Evolutionary conservation across 2,113 vertebrate genomes (phyloP).

Genomic region (Channa maculata): DNA sequence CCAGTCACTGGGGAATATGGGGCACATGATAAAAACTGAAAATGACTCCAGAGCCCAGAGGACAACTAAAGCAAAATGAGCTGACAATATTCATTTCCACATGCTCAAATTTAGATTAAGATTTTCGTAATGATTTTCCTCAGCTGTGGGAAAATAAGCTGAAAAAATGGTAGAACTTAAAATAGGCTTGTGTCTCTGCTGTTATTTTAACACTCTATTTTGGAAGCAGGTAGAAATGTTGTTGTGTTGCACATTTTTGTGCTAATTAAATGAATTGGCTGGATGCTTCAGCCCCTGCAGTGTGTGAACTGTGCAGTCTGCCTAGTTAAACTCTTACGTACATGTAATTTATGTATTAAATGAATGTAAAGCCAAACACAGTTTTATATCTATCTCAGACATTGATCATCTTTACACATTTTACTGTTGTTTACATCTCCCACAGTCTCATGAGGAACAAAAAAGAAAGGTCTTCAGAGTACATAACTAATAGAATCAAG

Average conservation of each 20-base stretch:
- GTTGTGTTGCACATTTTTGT: conserved; percentile 37
- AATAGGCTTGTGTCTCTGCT: conserved; percentile 29
- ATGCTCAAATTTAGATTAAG: conserved; percentile 66
- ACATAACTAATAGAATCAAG: conserved; percentile 62
- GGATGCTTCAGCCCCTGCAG: conserved; percentile 33
- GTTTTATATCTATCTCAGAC: not conserved
- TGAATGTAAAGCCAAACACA: conserved; percentile 3
- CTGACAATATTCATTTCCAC: conserved; percentile 66
- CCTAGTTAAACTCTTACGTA: conserved; percentile 4
- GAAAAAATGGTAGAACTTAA: conserved; percentile 22
- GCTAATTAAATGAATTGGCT: conserved; percentile 54
- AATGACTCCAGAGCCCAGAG: conserved; percentile 59
- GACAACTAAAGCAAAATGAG: conserved; percentile 69
- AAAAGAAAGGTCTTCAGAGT: conserved; percentile 54
- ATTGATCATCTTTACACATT: conserved; percentile 20
- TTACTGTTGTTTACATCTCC: conserved; percentile 30
- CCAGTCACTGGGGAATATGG: conserved; percentile 41
- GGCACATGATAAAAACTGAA: conserved; percentile 64
- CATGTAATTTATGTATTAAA: not conserved
- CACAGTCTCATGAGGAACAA: conserved; percentile 37
- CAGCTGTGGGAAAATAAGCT: conserved; percentile 54
- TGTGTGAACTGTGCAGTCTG: not conserved
- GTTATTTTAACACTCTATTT: conserved; percentile 34
- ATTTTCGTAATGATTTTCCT: conserved; percentile 58
- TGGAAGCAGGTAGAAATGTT: conserved; percentile 49